Conservation (phyloP, 2,888 invertebrate genomes). For the Synergus japonicus region DNA sequence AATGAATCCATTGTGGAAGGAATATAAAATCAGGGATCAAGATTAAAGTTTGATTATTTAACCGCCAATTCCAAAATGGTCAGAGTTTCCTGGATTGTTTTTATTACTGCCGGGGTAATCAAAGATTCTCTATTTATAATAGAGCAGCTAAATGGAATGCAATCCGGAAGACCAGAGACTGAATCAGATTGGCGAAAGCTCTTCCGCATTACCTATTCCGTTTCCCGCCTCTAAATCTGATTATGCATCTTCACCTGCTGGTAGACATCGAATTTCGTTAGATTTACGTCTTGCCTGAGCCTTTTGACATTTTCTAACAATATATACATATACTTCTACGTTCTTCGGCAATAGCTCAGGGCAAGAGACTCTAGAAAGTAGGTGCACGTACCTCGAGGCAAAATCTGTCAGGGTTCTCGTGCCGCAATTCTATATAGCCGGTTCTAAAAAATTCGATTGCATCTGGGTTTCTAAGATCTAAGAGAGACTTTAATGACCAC, state of each 20-base stretch:
- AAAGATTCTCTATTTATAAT: too few relatives aligned
- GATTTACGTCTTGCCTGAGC: neutral
- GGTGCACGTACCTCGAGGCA: constrained; percentile 55
- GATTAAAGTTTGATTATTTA: neutral
- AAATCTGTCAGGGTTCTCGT: constrained; percentile 52
- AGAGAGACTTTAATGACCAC: neutral
- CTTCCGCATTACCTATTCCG: constrained; percentile 33
- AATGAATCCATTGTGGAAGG: neutral
- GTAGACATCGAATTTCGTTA: neutral
- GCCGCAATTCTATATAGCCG: constrained; percentile 7
- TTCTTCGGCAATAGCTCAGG: constrained; percentile 11
- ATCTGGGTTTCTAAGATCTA: neutral
- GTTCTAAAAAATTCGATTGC: constrained; percentile 32
- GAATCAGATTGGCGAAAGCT: neutral
- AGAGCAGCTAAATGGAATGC: neutral
- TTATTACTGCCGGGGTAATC: too few relatives aligned
- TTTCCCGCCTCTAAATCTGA: constrained; percentile 6
- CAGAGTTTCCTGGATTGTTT: too few relatives aligned
- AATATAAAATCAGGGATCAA: neutral
- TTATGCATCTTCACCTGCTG: neutral
- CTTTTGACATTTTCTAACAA: neutral
- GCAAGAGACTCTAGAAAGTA: constrained; percentile 63
- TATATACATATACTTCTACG: neutral
- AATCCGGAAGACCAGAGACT: constrained; percentile 1
- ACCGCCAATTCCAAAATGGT: too few relatives aligned